Evolutionary conservation across 2,888 invertebrate genomes (phyloP).

Genomic region (Nasonia oneida): DNA sequence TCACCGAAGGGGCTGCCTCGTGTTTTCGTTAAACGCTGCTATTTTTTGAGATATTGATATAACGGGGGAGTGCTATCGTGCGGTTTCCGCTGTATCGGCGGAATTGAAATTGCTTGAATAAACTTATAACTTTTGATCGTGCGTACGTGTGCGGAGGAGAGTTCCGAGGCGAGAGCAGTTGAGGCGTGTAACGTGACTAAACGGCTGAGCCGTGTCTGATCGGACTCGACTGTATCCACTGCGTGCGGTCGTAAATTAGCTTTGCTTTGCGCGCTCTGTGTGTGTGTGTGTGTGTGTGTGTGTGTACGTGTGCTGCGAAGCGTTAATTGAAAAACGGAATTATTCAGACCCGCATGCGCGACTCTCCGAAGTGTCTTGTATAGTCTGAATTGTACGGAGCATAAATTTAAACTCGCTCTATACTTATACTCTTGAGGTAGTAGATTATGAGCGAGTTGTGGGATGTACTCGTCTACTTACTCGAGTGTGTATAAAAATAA

Average conservation of each 20-base stretch:
- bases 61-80: not conserved
- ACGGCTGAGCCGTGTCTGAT: not conserved
- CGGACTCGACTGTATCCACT: not conserved
- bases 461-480: too few relatives aligned
- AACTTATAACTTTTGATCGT: not conserved
- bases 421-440: too few relatives aligned
- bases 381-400: not conserved
- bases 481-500: not conserved
- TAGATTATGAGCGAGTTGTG: too few relatives aligned
- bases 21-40: not conserved
- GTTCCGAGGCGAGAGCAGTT: not conserved
- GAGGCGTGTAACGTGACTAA: not conserved
- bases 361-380: not conserved
- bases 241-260: not conserved
- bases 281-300: too few relatives aligned
- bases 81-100: not conserved
- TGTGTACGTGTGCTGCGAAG: not conserved
- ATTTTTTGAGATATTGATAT: not conserved
- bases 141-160: too few relatives aligned
- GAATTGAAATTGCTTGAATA: slow-evolving; percentile 1
- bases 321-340: slow-evolving; percentile 12
- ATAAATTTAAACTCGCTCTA: not conserved
- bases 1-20: not conserved
- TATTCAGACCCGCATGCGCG: not conserved
- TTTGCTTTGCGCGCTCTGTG: not conserved